Evolutionary conservation across 2,888 invertebrate species (phyloP), one percentile per base, ranked within the genome.

Genomic region (Orthosia cruda): DNA sequence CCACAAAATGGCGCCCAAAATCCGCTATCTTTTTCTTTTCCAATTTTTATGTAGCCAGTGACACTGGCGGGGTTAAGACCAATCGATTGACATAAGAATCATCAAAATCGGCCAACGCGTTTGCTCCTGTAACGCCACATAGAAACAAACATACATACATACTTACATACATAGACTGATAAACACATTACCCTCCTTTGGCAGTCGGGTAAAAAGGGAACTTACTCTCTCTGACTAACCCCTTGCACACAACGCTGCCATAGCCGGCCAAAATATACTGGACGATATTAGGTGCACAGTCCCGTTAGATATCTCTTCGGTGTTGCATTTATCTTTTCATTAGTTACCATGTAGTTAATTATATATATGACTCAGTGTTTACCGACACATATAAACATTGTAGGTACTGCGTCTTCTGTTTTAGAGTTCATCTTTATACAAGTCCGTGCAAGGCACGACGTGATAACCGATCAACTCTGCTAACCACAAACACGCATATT

Each of bases 321-420:
- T 54, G 23, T 52, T 73, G 26, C 65, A 49, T 77, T 77, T 77
- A 73, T 73, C 49, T 54, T 26, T 45, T 2, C 12, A 59, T 64
- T 59, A n/a, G 49, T 54, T 63, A n/a, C 20, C 78, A 57, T n/a
- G 26, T 55, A 20, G 69, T 71, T 55, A 23, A 63, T 58, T 59
- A 55, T 45, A 49, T 49, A 20, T 47, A 32, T 77, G 77, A 74
- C 23, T 66, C 61, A 67, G 11, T 78, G 67, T 74, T 67, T 67
- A 62, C 11, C 13, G 66, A 67, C 55, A 18, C 47, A 66, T 61
- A 20, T 80, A 80, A 80, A 78, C 75, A 80, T 59, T 47, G 58
- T 47, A 79, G 18, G 9, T n/a, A n/a, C 40, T 54, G 23, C 16
- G 55, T 61, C 74, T 61, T 55, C 50, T 61, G 18, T n/a, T 66